Evolutionary conservation across 2,113 vertebrate species (phyloP).

Genomic region (Eupsittula cactorum): DNA sequence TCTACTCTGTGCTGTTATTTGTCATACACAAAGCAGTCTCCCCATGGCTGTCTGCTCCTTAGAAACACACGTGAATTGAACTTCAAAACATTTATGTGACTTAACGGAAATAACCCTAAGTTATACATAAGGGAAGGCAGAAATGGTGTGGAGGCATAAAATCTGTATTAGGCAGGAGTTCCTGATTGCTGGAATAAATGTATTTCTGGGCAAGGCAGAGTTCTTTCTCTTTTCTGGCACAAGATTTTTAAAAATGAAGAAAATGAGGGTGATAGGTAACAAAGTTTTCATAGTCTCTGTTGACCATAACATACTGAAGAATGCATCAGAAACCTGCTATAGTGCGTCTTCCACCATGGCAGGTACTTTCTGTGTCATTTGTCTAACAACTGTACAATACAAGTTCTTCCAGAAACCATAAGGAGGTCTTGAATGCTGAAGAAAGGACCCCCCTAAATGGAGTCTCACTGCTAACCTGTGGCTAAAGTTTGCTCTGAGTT

Average conservation of each 20-base stretch:
- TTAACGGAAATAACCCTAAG: background rate
- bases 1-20: background rate
- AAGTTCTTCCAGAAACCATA: background rate
- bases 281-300: background rate
- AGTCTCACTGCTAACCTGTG: background rate
- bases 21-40: background rate
- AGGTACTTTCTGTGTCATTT: background rate
- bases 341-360: background rate
- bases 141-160: background rate
- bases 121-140: background rate
- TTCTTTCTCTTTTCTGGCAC: background rate
- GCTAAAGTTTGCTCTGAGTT: background rate
- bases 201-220: background rate
- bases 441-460: background rate
- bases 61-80: slow-evolving; percentile 19
- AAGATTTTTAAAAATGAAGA: background rate
- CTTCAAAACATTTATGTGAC: background rate
- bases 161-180: background rate
- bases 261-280: background rate
- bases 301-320: background rate
- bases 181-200: background rate
- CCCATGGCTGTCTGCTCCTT: background rate
- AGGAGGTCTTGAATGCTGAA: background rate
- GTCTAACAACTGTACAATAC: background rate
- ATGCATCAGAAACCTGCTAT: background rate